These are phyloP conservation scores for Antennarius striatus DNA, from an alignment of 2,113 vertebrate genomes.

Conservation along the genomic window DNA sequence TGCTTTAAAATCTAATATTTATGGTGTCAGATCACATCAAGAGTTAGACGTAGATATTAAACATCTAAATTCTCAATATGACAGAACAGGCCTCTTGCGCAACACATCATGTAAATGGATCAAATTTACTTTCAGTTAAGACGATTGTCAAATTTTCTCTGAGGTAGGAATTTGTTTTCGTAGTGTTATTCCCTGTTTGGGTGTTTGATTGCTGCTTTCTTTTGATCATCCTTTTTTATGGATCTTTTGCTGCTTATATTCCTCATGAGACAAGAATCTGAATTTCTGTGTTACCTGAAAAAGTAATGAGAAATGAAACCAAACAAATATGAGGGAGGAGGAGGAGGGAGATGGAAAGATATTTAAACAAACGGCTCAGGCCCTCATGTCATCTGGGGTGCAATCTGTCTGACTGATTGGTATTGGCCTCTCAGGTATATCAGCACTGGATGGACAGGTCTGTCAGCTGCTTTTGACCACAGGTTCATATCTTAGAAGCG, in stretches of 20 bases:
- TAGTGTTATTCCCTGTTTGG: conserved; percentile 11
- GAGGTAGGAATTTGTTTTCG: conserved; percentile 9
- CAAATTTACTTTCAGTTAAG: conserved; percentile 1
- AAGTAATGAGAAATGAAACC: conserved; percentile 16
- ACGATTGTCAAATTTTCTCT: background rate
- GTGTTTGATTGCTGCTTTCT: conserved; percentile 10
- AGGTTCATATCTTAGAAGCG: conserved; percentile 33
- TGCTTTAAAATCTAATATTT: conserved; percentile 30
- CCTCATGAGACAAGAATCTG: background rate
- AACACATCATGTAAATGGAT: background rate
- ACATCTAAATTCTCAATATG: conserved; percentile 9
- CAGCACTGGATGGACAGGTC: conserved; percentile 34
- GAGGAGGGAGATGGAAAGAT: background rate
- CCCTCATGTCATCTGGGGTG: conserved; percentile 21
- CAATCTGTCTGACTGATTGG: conserved; percentile 13
- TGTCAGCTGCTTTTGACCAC: conserved; percentile 32
- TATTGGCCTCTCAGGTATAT: conserved; percentile 17
- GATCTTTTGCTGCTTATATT: conserved; percentile 7
- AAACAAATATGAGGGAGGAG: conserved; percentile 10
- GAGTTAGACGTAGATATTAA: background rate
- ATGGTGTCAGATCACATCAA: conserved; percentile 8
- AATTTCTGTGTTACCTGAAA: conserved; percentile 4
- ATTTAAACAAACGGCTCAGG: conserved; percentile 27
- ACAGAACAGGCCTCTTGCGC: background rate
- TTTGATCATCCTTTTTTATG: conserved; percentile 28